Evolutionary conservation across 2,888 invertebrate genomes (phyloP), one percentile per base, ranked within the genome.

Genomic region (Acanthosepion pharaonis): DNA sequence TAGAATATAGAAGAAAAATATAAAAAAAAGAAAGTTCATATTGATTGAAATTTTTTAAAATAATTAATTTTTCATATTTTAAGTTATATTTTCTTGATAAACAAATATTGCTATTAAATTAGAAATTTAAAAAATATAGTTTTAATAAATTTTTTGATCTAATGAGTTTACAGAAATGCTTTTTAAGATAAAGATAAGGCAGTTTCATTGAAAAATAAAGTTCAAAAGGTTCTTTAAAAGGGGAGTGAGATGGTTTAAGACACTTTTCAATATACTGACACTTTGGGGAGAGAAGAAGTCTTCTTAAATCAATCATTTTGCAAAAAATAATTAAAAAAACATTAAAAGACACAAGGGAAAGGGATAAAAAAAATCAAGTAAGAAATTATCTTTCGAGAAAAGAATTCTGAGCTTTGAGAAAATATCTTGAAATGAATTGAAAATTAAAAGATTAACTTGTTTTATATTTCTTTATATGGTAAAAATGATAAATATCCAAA

Each of bases 251-350:
- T 78, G 78, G 78, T 78, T 78, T 78, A 78, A 78, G n/a, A 78
- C n/a, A 78, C 78, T 78, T 78, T 78, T 78, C 78, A 78, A 33
- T 78, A 78, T 78, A 78, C 15, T 78, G 78, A 78, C 78, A 78
- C 33, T 33, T 2, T 78, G n/a, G n/a, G 78, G 78, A 33, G 78
- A 33, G 78, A n/a, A n/a, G 78, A 78, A 78, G n/a, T 78, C 78
- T 78, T 78, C 78, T n/a, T n/a, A 11, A 78, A n/a, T 78, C 15
- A n/a, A 78, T 78, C 3, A 78, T 11, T 33, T n/a, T 78, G n/a
- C 3, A 15, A 78, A 15, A 78, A n/a, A 78, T 28, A n/a, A 78
- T 28, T 8, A 78, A 78, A n/a, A 78, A n/a, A 78, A 59, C 23
- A 3, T 59, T 20, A 59, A 59, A 59, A 59, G 59, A 59, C 6